phyloP scores from a whole-genome alignment of 2,113 vertebrate species.

The Ardeotis arabs region DNA sequence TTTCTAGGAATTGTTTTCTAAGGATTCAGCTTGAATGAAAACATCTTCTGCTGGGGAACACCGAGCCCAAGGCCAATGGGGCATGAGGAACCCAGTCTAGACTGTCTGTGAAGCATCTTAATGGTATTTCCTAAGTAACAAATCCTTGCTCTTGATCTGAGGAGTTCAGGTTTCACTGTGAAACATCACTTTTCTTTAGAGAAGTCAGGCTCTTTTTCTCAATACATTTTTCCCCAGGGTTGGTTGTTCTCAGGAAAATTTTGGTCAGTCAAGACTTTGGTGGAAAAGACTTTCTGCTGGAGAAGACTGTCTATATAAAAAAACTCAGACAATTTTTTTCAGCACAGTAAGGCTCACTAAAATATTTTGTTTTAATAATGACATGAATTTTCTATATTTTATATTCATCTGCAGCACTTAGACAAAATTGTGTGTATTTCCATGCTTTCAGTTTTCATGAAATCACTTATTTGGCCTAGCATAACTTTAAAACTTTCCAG shows the following conservation, averaged over 20 bases:
- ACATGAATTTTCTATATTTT: constrained; percentile 12
- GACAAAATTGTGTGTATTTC: constrained; percentile 17
- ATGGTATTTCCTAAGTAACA: not conserved
- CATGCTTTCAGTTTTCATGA: constrained; percentile 32
- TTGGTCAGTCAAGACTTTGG: not conserved
- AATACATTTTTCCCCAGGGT: not conserved
- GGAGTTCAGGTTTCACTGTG: not conserved
- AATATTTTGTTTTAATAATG: not conserved
- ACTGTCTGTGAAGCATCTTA: not conserved
- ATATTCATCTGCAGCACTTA: not conserved
- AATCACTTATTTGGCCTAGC: constrained; percentile 38
- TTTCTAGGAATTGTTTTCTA: not conserved
- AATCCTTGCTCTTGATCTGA: not conserved
- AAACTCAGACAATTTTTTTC: not conserved
- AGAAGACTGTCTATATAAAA: not conserved
- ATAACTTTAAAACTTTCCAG: constrained; percentile 24
- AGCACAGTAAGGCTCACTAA: not conserved
- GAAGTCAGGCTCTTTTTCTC: not conserved
- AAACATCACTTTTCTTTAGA: not conserved
- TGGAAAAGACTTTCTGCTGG: not conserved
- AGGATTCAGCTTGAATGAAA: not conserved
- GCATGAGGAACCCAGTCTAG: not conserved
- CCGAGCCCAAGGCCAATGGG: not conserved
- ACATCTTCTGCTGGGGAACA: not conserved
- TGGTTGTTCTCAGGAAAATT: not conserved